Conservation (phyloP, 1,140 invertebrate species). For the Cotesia vestalis region DNA sequence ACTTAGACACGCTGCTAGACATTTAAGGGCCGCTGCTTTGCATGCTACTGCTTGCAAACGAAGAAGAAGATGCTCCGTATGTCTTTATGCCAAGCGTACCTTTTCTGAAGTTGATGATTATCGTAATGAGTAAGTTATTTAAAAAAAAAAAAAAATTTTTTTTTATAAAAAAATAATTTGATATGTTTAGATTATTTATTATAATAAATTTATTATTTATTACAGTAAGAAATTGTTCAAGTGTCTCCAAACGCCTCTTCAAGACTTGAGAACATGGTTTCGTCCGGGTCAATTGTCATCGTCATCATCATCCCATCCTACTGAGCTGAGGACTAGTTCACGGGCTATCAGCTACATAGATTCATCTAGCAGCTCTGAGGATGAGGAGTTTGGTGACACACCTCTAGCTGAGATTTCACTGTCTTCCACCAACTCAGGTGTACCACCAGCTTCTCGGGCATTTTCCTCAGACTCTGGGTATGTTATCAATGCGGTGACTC, state of each 20-base stretch:
- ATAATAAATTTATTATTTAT: conserved; percentile 24
- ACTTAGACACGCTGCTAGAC: conserved; percentile 57
- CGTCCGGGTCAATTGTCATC: conserved; percentile 62
- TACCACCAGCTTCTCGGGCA: conserved; percentile 54
- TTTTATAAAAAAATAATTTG: not conserved
- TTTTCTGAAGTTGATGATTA: conserved; percentile 68
- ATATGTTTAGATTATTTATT: conserved; percentile 7
- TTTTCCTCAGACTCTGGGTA: conserved; percentile 69
- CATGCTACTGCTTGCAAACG: conserved; percentile 61
- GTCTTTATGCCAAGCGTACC: conserved; percentile 69
- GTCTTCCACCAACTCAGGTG: conserved; percentile 54
- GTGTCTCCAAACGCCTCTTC: conserved; percentile 69
- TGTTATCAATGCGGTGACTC: conserved; percentile 36
- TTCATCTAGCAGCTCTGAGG: conserved; percentile 56
- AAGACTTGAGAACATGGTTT: conserved; percentile 68
- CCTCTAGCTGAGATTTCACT: conserved; percentile 53
- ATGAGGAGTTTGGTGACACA: conserved; percentile 54
- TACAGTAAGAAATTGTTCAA: conserved; percentile 69
- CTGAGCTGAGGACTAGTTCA: conserved; percentile 52
- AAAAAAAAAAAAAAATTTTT: not conserved
- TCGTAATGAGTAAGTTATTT: conserved; percentile 64
- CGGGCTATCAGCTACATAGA: conserved; percentile 56
- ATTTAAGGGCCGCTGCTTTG: conserved; percentile 56
- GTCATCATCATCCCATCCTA: conserved; percentile 45
- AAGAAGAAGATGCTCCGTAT: conserved; percentile 70